Percentiles rank a stretch among this genome's conserved stretches.
Evolutionary conservation across 1,140 invertebrate species (phyloP).

Genomic region (Pollicipes pollicipes): DNA sequence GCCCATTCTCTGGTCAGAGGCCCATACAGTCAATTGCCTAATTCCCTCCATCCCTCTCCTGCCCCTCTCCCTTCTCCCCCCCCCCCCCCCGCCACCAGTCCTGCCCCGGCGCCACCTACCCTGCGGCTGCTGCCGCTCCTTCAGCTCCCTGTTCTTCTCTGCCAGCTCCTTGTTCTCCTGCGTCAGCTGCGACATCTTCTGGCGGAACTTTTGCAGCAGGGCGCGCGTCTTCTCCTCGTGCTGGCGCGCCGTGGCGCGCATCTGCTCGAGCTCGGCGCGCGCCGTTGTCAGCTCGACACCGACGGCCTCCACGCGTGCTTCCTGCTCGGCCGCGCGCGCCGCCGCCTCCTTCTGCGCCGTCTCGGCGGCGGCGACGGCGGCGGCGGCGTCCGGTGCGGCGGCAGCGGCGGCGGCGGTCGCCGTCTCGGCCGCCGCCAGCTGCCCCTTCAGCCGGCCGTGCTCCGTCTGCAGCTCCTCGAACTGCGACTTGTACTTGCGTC

Average conservation of each 20-base stretch:
- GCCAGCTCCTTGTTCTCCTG: not conserved
- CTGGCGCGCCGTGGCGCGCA: not conserved
- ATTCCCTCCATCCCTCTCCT: too few relatives aligned
- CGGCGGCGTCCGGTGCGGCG: too few relatives aligned
- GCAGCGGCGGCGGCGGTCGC: not conserved
- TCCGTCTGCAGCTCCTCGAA: constrained; percentile 55
- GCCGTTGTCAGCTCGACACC: not conserved
- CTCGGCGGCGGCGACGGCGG: too few relatives aligned
- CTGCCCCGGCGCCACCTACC: too few relatives aligned
- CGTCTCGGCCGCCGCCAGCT: constrained; percentile 18
- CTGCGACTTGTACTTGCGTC: constrained; percentile 28
- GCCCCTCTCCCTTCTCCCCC: too few relatives aligned
- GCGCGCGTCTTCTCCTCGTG: not conserved
- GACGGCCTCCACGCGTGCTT: not conserved
- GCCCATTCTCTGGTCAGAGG: too few relatives aligned
- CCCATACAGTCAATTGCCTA: too few relatives aligned
- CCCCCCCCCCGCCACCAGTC: too few relatives aligned
- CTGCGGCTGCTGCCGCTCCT: not conserved
- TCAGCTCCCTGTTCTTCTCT: not conserved
- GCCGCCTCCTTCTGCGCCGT: too few relatives aligned
- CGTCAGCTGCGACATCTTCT: not conserved
- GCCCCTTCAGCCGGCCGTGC: constrained; percentile 20
- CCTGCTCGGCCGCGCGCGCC: not conserved
- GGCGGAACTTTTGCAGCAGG: not conserved
- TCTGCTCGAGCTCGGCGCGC: not conserved